phyloP scores from a whole-genome alignment of 2,797 vertebrate species.

The Xiphophorus birchmanni region DNA sequence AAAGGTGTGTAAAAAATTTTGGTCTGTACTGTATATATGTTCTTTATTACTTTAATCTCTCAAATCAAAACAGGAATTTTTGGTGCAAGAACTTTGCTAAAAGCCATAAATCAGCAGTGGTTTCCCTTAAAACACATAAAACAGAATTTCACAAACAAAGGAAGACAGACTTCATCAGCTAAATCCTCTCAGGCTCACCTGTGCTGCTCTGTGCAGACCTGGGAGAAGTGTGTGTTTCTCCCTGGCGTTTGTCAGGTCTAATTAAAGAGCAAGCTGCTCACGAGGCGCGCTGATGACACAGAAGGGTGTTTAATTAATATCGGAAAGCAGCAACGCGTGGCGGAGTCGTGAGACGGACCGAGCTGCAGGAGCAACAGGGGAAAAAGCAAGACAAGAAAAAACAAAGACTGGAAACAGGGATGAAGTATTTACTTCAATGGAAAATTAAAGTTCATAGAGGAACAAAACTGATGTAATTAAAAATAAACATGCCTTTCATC shows the following conservation, averaged over 20 bases:
- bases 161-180: conserved; percentile 24
- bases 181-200: conserved; percentile 42
- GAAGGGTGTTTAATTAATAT: conserved; percentile 74
- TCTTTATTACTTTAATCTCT: neutral
- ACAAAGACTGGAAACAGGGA: neutral
- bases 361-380: conserved; percentile 19
- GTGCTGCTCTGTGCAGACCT: conserved; percentile 29
- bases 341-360: conserved; percentile 16
- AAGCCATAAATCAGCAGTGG: conserved; percentile 9
- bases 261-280: conserved; percentile 69
- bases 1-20: no score
- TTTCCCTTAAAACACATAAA: neutral
- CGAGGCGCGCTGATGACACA: conserved; percentile 65
- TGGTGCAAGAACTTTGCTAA: neutral
- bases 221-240: conserved; percentile 44
- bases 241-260: conserved; percentile 51
- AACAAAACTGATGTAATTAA: no score
- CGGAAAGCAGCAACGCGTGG: conserved; percentile 40
- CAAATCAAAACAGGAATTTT: neutral
- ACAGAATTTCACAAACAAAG: conserved; percentile 15
- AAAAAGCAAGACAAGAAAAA: conserved; percentile 3
- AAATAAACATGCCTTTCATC: no score
- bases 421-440: neutral
- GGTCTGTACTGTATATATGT: no score
- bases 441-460: neutral